phyloP scores from a whole-genome alignment of 2,113 vertebrate species.

The Anthoscopus minutus region DNA sequence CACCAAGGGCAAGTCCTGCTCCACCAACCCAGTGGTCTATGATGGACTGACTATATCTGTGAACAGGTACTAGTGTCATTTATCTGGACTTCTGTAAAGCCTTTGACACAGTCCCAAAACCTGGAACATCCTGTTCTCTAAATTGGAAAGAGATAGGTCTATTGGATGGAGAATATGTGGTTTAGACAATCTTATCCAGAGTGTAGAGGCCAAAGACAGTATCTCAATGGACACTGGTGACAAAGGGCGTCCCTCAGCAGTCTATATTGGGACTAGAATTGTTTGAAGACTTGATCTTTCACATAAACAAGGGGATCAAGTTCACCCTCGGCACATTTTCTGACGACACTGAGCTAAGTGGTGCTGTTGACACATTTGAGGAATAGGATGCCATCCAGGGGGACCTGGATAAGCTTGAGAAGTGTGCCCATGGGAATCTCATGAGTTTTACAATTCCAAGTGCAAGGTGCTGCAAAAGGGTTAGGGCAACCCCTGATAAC shows the following conservation, averaged over 20 bases:
- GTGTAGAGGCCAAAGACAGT: no score
- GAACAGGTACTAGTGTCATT: neutral
- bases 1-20: neutral
- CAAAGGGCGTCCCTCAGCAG: neutral
- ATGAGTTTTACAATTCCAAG: neutral
- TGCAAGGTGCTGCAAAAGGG: neutral
- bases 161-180: neutral
- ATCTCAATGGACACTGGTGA: neutral
- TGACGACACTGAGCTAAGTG: neutral
- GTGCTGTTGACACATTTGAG: neutral
- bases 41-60: neutral
- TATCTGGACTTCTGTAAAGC: neutral
- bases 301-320: neutral
- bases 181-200: neutral
- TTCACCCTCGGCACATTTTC: neutral
- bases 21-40: fast-evolving
- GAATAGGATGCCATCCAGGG: neutral
- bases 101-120: neutral
- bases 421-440: no score
- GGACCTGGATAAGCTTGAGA: no score
- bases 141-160: neutral
- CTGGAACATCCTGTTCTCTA: neutral
- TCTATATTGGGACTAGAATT: neutral
- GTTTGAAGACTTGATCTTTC: neutral
- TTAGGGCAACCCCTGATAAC: neutral